A percentile compares a stretch with the other conserved stretches of the same genome.
These are phyloP conservation scores for Pelosia muscerda DNA, from an alignment of 2,888 invertebrate genomes.

Conservation along the genomic window DNA sequence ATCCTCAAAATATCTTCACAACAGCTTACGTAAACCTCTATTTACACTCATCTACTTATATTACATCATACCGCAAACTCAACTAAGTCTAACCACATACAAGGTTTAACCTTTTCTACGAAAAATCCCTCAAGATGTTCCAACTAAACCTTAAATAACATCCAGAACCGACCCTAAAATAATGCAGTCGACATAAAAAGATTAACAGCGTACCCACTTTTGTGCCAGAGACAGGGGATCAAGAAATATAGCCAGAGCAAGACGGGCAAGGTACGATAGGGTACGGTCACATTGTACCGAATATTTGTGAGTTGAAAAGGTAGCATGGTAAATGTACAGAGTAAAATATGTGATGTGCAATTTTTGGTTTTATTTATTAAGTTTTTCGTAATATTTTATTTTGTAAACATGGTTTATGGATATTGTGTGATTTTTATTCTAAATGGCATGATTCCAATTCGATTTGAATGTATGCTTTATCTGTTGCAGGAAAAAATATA, in stretches of 20 bases:
- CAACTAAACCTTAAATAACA: conserved; percentile 57
- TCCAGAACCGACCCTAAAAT: conserved; percentile 63
- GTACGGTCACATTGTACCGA: conserved; percentile 35
- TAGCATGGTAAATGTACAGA: conserved; percentile 17
- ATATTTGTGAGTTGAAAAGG: conserved; percentile 29
- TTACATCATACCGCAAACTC: conserved; percentile 1
- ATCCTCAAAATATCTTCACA: not conserved
- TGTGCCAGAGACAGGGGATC: conserved; percentile 70
- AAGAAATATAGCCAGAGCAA: conserved; percentile 69
- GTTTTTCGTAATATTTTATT: not conserved
- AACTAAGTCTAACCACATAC: conserved; percentile 34
- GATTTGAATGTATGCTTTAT: not conserved
- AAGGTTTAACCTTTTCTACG: conserved; percentile 35
- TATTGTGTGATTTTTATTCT: not conserved
- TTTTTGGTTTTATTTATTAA: not conserved
- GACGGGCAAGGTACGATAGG: conserved; percentile 53
- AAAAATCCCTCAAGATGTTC: conserved; percentile 43
- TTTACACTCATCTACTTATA: not conserved
- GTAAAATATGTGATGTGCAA: conserved; percentile 15
- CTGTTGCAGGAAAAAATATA: not conserved
- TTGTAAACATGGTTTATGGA: not conserved
- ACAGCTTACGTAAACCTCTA: not conserved
- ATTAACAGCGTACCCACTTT: conserved; percentile 73
- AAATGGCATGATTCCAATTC: conserved; percentile 1
- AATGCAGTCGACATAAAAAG: conserved; percentile 78